These are phyloP conservation scores for Ochotona curzoniae DNA, from an alignment of 2,113 vertebrate genomes.

Conservation along the genomic window DNA sequence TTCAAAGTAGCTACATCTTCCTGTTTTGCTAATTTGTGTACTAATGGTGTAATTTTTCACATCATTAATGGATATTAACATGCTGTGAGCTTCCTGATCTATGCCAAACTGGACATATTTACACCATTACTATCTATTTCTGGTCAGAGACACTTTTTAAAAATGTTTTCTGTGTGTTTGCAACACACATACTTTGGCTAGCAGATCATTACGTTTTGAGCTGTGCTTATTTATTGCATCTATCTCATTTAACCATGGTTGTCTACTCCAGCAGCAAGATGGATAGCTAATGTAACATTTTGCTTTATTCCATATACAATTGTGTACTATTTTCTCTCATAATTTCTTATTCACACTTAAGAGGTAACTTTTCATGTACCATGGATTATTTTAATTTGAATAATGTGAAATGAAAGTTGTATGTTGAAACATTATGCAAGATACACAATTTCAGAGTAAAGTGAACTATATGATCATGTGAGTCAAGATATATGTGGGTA, in stretches of 20 bases:
- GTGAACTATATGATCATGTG: neutral
- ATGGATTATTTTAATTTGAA: neutral
- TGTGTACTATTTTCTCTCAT: neutral
- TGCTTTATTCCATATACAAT: neutral
- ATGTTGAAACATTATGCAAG: neutral
- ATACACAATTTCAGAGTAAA: neutral
- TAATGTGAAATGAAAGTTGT: neutral
- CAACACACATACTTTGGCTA: neutral
- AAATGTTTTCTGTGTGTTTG: neutral
- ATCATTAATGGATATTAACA: neutral
- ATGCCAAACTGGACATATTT: neutral
- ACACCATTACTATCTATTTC: neutral
- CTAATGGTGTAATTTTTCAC: neutral
- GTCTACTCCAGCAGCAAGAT: neutral
- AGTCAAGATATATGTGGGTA: neutral
- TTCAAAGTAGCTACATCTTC: neutral
- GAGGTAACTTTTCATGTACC: neutral
- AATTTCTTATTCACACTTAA: neutral
- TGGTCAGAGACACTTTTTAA: neutral
- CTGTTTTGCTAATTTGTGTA: constrained; percentile 9
- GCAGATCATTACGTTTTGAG: neutral
- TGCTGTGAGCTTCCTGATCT: neutral
- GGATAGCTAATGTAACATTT: neutral
- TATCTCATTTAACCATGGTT: neutral
- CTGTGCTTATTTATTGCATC: neutral